A percentile compares a stretch with the other conserved stretches of the same genome.
These are phyloP conservation scores for Campoplex nolae DNA, from an alignment of 2,888 invertebrate genomes.

Conservation along the genomic window DNA sequence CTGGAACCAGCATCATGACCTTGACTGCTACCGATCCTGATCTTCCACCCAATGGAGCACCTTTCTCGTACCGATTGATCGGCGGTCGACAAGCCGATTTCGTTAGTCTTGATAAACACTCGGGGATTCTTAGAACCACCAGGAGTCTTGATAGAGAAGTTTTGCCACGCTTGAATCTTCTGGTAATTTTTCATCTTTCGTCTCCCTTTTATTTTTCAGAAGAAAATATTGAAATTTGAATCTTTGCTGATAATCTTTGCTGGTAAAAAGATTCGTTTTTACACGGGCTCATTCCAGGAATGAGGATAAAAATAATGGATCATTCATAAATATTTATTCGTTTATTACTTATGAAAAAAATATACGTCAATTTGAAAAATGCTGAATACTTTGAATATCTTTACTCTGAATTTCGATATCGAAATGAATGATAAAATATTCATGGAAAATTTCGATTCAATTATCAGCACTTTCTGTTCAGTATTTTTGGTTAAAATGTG, in stretches of 20 bases:
- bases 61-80: conserved; percentile 92
- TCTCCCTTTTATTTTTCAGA: not conserved
- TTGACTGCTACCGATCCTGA: conserved; percentile 96
- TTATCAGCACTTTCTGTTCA: too few relatives aligned
- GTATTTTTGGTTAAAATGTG: not conserved
- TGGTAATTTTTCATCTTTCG: conserved; percentile 82
- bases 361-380: too few relatives aligned
- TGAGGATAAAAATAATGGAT: too few relatives aligned
- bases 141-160: conserved; percentile 93
- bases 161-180: conserved; percentile 90
- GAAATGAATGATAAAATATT: too few relatives aligned
- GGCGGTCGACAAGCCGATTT: conserved; percentile 92
- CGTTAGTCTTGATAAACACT: conserved; percentile 92
- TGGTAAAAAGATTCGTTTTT: too few relatives aligned
- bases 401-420: too few relatives aligned
- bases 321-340: too few relatives aligned
- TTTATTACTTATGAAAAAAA: not conserved
- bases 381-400: too few relatives aligned
- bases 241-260: not conserved
- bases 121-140: conserved; percentile 92
- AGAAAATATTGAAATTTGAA: not conserved
- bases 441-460: too few relatives aligned
- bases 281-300: too few relatives aligned
- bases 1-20: conserved; percentile 93
- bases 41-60: conserved; percentile 95